phyloP scores from a whole-genome alignment of 2,113 vertebrate genomes.

The Sorex araneus region DNA sequence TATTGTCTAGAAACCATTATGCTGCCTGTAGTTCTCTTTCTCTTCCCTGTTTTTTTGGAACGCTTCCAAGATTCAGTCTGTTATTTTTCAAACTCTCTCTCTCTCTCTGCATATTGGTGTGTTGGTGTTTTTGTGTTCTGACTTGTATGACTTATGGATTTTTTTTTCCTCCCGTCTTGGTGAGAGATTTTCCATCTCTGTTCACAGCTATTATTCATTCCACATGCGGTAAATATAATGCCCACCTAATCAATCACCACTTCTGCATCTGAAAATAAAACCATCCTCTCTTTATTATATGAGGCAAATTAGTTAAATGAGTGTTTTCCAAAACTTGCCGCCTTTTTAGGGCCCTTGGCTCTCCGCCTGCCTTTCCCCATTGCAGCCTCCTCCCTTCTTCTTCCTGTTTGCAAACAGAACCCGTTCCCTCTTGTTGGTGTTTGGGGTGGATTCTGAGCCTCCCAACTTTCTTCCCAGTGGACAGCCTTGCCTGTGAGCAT shows the following conservation, averaged over 20 bases:
- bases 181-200: constrained; percentile 84
- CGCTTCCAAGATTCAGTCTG: constrained; percentile 87
- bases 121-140: constrained; percentile 86
- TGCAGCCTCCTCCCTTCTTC: constrained; percentile 64
- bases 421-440: constrained; percentile 66
- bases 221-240: constrained; percentile 82
- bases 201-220: constrained; percentile 83
- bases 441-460: constrained; percentile 73
- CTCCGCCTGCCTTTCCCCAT: constrained; percentile 80
- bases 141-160: constrained; percentile 84
- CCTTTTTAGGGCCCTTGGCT: constrained; percentile 84
- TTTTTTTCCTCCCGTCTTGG: constrained; percentile 73
- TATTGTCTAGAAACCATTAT: constrained; percentile 88
- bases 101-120: constrained; percentile 83
- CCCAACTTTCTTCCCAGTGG: background rate
- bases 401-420: constrained; percentile 81
- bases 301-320: constrained; percentile 89
- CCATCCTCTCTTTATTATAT: constrained; percentile 84
- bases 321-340: constrained; percentile 88
- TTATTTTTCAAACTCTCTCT: constrained; percentile 89
- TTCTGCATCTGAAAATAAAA: constrained; percentile 82
- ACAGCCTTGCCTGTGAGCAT: background rate
- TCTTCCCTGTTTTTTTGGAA: constrained; percentile 86
- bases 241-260: constrained; percentile 86
- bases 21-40: constrained; percentile 83